Evolutionary conservation across 2,113 vertebrate genomes (phyloP).

Genomic region (Rhea pennata): DNA sequence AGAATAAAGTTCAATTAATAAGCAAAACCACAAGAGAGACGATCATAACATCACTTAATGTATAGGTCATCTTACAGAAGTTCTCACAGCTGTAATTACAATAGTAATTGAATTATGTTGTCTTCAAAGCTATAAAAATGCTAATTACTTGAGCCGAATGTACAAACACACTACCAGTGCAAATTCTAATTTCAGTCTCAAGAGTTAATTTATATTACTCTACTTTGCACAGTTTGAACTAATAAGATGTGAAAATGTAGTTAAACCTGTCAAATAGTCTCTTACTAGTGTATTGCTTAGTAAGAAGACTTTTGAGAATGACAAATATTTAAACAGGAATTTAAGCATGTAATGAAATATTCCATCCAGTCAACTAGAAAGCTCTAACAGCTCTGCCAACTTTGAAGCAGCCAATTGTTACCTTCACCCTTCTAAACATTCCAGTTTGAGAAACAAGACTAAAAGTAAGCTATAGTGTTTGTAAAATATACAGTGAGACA

Average conservation of each 20-base stretch:
- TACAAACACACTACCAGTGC: conserved; percentile 21
- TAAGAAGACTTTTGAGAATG: conserved; percentile 9
- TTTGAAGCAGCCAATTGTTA: not conserved
- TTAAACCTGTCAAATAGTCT: conserved; percentile 45
- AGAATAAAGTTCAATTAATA: conserved; percentile 75
- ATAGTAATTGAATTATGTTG: conserved; percentile 66
- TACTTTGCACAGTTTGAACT: not conserved
- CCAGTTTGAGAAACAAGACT: not conserved
- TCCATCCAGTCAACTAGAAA: conserved; percentile 37
- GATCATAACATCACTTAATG: conserved; percentile 69
- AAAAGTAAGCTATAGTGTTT: not conserved
- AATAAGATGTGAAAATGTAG: conserved; percentile 37
- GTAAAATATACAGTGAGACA: not conserved
- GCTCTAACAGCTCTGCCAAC: not conserved
- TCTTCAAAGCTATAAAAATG: conserved; percentile 67
- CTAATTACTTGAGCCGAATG: conserved; percentile 36
- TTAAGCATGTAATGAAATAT: conserved; percentile 48
- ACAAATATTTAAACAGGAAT: conserved; percentile 56
- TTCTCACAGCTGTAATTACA: conserved; percentile 74
- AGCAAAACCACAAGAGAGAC: conserved; percentile 69
- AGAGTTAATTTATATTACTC: conserved; percentile 40
- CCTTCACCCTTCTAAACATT: not conserved
- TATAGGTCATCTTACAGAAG: conserved; percentile 69
- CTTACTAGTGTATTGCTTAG: conserved; percentile 11
- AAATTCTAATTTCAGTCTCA: conserved; percentile 13